These are phyloP conservation scores for Coleophora flavipennella DNA, from an alignment of 2,888 invertebrate species.

Conservation along the genomic window DNA sequence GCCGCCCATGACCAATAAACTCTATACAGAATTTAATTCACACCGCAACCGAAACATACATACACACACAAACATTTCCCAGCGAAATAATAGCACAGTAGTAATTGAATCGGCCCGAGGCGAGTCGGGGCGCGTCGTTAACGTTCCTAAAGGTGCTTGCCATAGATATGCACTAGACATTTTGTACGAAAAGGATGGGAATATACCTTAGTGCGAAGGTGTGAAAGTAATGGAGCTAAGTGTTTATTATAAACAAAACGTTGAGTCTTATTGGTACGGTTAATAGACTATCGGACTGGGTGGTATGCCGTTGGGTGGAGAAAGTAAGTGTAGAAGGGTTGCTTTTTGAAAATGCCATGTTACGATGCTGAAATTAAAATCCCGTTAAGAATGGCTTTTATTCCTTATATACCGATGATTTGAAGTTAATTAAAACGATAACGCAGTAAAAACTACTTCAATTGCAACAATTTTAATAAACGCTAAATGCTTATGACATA, in stretches of 20 bases:
- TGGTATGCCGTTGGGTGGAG: conserved; percentile 10
- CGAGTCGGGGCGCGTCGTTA: conserved; percentile 64
- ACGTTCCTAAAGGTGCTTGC: conserved; percentile 63
- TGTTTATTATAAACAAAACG: conserved; percentile 72
- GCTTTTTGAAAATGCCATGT: too few species aligned
- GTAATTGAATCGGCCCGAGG: conserved; percentile 72
- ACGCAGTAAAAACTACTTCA: too few species aligned
- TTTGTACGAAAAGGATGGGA: conserved; percentile 33
- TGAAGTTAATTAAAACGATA: too few species aligned
- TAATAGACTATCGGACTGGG: conserved; percentile 58
- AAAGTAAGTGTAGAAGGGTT: too few species aligned
- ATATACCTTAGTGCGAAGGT: conserved; percentile 13
- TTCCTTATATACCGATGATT: too few species aligned
- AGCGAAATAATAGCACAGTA: conserved; percentile 67
- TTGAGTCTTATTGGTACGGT: conserved; percentile 62
- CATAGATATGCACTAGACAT: conserved; percentile 46
- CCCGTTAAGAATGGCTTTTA: too few species aligned
- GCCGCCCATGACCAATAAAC: conserved; percentile 55
- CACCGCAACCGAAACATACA: conserved; percentile 46
- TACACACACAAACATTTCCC: conserved; percentile 69
- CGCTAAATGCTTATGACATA: too few species aligned
- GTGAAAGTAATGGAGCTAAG: conserved; percentile 42
- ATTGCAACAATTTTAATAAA: too few species aligned
- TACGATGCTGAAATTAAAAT: too few species aligned
- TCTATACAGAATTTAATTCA: conserved; percentile 64